A percentile compares a stretch with the other conserved stretches of the same genome.
Conservation (phyloP, 2,888 invertebrate species). For the Cosmopolites sordidus region DNA sequence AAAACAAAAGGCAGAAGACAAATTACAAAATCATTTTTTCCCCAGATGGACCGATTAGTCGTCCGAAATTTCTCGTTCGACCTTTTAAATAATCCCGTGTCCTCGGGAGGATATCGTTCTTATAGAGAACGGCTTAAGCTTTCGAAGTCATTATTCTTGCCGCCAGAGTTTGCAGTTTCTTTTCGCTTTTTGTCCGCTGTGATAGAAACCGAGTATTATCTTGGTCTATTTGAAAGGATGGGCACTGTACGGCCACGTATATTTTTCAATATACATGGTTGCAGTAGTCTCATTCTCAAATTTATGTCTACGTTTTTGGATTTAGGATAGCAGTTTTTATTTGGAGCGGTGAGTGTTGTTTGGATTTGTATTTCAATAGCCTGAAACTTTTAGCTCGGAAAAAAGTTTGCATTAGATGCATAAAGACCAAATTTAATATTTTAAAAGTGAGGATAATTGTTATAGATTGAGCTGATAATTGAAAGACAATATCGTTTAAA, state of each 20-base stretch:
- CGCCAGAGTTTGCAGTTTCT: slow-evolving; percentile 19
- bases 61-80: slow-evolving; percentile 15
- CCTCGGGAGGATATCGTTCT: slow-evolving; percentile 17
- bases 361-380: too few relatives aligned
- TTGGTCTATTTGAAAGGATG: slow-evolving; percentile 18
- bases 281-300: neutral
- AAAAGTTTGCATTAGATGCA: too few relatives aligned
- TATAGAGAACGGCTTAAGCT: slow-evolving; percentile 21
- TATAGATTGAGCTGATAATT: too few relatives aligned
- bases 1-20: neutral
- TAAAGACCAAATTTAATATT: too few relatives aligned
- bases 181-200: slow-evolving; percentile 14
- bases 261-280: neutral
- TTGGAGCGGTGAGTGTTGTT: too few relatives aligned
- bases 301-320: too few relatives aligned
- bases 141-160: slow-evolving; percentile 21
- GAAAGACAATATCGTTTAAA: too few relatives aligned
- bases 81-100: slow-evolving; percentile 23
- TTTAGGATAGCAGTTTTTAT: too few relatives aligned
- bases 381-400: too few relatives aligned
- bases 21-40: slow-evolving; percentile 1
- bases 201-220: slow-evolving; percentile 16
- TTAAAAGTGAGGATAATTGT: too few relatives aligned
- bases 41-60: neutral
- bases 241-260: neutral